Base-by-base conservation (phyloP, 2,888 invertebrate species). In the Agrenia bidenticulata region DNA sequence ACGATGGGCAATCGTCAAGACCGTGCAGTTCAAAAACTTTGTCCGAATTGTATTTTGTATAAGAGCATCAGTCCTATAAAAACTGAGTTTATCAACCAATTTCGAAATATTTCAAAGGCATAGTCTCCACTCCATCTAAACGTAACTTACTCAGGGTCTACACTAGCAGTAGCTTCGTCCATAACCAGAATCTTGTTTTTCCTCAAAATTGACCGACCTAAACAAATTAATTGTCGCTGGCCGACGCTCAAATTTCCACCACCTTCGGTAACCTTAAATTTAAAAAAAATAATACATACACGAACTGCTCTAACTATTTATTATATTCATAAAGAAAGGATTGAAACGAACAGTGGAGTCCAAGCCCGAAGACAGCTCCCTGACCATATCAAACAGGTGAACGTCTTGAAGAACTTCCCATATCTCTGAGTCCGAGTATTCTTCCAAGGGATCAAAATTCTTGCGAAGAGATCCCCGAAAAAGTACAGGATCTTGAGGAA, bases 121-220 rank as follows among this genome's bases (percentile, higher is more conserved):
- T 58, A 9, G n/a, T 17, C 15, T 45, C 17, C 13, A 19, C 13
- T 9, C 5, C 27, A 53, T n/a, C n/a, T n/a, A n/a, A n/a, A n/a
- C n/a, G 2, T 23, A 39, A 53, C 73, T 65, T 78, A 88, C 85
- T 89, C 89, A 9, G 90, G 90, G 81, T 94, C 94, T 11, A 94
- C 92, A 79, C 94, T 94, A 1, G 94, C 94, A 0, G 94, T 94
- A 17, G 94, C 94, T 32, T 94, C 94, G 79, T 95, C 94, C 75
- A 95, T 83, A 74, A 94, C 88, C 0, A 95, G 83, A 73, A 95
- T 88, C 73, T 86, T 87, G 80, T 92, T 93, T 72, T 89, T 88
- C 23, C 90, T 84, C 19, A 95, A 82, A 77, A 94, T 89, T 39
- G 94, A 94, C 61, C 94, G 84, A 0, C 94, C 94, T 67, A 95